Conservation (phyloP, 1,140 invertebrate genomes). For the Amphibalanus amphitrite region DNA sequence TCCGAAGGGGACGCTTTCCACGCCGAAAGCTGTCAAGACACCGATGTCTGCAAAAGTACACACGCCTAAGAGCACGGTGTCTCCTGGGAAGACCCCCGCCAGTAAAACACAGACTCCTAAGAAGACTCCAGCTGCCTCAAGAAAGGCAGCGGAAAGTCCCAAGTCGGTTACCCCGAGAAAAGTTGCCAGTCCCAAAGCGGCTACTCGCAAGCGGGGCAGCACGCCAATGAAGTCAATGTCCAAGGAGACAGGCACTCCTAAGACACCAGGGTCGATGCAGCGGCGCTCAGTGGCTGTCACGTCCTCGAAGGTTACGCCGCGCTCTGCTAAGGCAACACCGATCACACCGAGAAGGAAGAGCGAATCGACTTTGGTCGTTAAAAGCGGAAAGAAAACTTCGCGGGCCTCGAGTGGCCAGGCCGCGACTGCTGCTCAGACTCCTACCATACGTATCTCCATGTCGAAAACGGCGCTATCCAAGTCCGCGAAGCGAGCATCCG, state of each 20-base stretch:
- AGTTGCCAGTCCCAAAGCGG: not conserved
- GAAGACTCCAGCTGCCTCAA: not conserved
- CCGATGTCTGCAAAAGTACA: not conserved
- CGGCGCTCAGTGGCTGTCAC: too few relatives aligned
- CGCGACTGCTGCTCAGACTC: not conserved
- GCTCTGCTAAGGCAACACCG: too few relatives aligned
- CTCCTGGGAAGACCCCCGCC: too few relatives aligned
- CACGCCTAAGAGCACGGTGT: slow-evolving; percentile 1
- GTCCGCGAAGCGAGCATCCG: not conserved
- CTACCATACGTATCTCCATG: not conserved
- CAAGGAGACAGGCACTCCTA: slow-evolving; percentile 3
- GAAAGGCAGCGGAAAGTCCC: not conserved
- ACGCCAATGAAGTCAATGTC: not conserved
- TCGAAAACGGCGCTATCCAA: not conserved
- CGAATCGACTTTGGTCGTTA: too few relatives aligned
- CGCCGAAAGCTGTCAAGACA: slow-evolving; percentile 4
- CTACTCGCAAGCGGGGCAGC: slow-evolving; percentile 1
- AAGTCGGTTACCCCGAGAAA: not conserved
- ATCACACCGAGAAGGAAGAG: too few relatives aligned
- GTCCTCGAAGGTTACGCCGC: too few relatives aligned
- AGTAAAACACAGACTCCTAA: slow-evolving; percentile 1
- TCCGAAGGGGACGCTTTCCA: not conserved
- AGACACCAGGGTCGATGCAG: slow-evolving; percentile 1
- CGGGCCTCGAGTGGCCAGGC: too few relatives aligned
- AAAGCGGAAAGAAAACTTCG: too few relatives aligned